Evolutionary conservation across 2,113 vertebrate genomes (phyloP).

Genomic region (Hiodon tergisus): DNA sequence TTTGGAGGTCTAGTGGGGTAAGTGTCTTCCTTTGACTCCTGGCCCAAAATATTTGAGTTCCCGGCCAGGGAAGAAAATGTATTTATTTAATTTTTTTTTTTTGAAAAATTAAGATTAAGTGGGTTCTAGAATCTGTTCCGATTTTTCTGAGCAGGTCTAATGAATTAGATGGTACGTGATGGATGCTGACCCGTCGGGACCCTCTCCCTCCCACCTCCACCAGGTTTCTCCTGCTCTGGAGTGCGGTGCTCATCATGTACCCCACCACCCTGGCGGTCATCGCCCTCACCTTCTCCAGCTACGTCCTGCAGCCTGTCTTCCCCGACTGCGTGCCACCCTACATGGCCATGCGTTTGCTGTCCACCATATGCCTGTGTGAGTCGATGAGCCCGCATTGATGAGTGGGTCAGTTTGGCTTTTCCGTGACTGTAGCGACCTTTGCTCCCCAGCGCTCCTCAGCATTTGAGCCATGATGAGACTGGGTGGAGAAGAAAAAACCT

Average conservation of each 20-base stretch:
- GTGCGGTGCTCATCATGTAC: conserved; percentile 92
- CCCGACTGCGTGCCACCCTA: conserved; percentile 84
- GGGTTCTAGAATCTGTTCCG: too few relatives aligned
- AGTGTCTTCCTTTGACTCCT: conserved; percentile 44
- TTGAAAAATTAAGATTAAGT: too few relatives aligned
- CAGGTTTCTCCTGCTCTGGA: conserved; percentile 94
- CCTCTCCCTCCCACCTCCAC: background rate
- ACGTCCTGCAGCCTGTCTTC: conserved; percentile 87
- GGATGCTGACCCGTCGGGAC: background rate
- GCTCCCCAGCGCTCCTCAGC: background rate
- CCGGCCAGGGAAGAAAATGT: too few relatives aligned
- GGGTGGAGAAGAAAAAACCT: too few relatives aligned
- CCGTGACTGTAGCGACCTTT: rapidly evolving
- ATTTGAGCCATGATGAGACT: background rate
- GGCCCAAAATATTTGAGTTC: too few relatives aligned
- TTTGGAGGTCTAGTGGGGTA: conserved; percentile 93
- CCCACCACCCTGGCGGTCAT: conserved; percentile 93
- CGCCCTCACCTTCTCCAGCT: conserved; percentile 94
- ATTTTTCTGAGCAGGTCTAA: too few relatives aligned
- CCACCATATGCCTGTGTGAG: conserved; percentile 87
- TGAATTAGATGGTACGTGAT: background rate
- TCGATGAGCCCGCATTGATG: conserved; percentile 29
- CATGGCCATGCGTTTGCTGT: conserved; percentile 82
- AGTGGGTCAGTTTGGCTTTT: background rate
- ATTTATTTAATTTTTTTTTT: too few relatives aligned